phyloP scores from a whole-genome alignment of 2,888 invertebrate species.

The Drosophila prolongata region DNA sequence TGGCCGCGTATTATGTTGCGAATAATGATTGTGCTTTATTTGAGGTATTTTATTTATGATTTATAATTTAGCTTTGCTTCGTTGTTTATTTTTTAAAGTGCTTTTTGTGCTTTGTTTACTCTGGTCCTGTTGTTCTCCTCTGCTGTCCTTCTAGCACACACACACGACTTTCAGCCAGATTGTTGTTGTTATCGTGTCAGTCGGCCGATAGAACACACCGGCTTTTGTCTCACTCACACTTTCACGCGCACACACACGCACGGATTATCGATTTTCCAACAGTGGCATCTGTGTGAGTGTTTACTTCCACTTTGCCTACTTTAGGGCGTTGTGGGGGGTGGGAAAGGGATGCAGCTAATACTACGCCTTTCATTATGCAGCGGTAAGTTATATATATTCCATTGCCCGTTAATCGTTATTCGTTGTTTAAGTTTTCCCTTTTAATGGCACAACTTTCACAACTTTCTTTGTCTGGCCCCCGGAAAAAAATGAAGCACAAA shows the following conservation, averaged over 20 bases:
- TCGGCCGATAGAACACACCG: constrained; percentile 57
- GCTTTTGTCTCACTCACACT: constrained; percentile 49
- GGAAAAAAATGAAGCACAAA: constrained; percentile 9
- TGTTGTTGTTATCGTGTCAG: constrained; percentile 51
- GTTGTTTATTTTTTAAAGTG: constrained; percentile 16
- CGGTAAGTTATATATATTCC: neutral
- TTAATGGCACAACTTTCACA: constrained; percentile 1
- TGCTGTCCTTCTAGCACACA: constrained; percentile 5
- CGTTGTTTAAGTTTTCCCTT: no score
- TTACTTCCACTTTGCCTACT: constrained; percentile 57
- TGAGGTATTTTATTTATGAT: constrained; percentile 22
- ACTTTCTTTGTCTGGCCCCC: constrained; percentile 4
- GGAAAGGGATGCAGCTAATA: constrained; percentile 13
- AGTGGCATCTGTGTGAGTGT: constrained; percentile 36
- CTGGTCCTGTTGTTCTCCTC: constrained; percentile 22
- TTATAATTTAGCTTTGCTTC: constrained; percentile 43
- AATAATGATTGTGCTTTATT: constrained; percentile 41
- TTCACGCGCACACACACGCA: constrained; percentile 20
- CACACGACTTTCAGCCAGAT: constrained; percentile 2
- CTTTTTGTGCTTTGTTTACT: constrained; percentile 36
- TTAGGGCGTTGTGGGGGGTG: constrained; percentile 45
- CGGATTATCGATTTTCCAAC: constrained; percentile 70
- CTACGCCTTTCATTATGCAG: constrained; percentile 32
- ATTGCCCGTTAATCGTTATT: constrained; percentile 13
- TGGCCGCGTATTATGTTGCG: constrained; percentile 64